Evolutionary conservation across 1,140 invertebrate species (phyloP), one percentile per base, ranked within the genome.

Genomic region (Galleria mellonella): DNA sequence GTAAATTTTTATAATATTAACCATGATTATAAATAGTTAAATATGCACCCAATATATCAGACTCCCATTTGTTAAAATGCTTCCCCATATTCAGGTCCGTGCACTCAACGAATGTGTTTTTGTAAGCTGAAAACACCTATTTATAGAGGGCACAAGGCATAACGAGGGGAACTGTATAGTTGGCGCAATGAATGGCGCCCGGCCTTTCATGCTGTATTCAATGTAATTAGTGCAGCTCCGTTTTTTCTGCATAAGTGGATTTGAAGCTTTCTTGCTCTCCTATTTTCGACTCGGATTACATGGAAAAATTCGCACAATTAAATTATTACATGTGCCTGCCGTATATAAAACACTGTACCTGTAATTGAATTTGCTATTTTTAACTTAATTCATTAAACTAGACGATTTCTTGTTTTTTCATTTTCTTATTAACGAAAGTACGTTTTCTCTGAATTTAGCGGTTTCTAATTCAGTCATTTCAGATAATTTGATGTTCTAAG

Each of bases 141-240:
- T 33, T 33, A 36, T 44, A 44, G 33, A 44, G 29, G 17, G 32
- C 17, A 17, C 28, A 27, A 4, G 17, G 17, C 38, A 47, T 43
- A 52, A 49, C 45, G 48, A 51, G 51, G 47, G 36, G 43, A 29
- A 58, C 39, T 49, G 53, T 56, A 49, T 47, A 57, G 50, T 58
- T 55, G 51, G 31, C 39, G 58, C 54, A 48, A 67, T 75, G 70
- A 73, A 73, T 68, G 59, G 50, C 37, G 44, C 45, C 17, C 43
- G 39, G 62, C 52, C 62, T 72, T 74, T 78, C 60, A 67, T 51
- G 52, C 53, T 59, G 55, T 54, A 51, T 68, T 72, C 70, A 72
- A 72, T 78, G 65, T 75, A 78, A 75, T 78, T 78, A 78, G 70
- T 61, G 60, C 65, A 49, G 48, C 55, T 53, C 55, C 49, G 44